Conservation (phyloP, 2,888 invertebrate genomes). For the Amphipyra berbera region DNA sequence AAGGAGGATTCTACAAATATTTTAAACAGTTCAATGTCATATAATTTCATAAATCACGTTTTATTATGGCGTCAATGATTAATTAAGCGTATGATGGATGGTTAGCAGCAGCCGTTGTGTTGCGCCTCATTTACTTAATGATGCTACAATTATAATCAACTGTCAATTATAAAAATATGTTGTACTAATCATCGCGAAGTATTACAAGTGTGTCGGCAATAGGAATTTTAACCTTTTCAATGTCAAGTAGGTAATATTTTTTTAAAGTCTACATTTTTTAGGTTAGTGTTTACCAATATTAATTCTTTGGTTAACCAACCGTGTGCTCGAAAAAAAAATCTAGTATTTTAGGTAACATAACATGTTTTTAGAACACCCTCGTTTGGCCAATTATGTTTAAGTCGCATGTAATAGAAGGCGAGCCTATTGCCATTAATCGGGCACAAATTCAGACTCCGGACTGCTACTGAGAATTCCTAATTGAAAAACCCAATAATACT, state of each 20-base stretch:
- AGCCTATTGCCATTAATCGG: too few relatives aligned
- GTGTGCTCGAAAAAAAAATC: too few relatives aligned
- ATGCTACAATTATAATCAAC: conserved; percentile 10
- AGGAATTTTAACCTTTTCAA: conserved; percentile 1
- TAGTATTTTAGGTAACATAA: too few relatives aligned
- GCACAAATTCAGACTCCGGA: too few relatives aligned
- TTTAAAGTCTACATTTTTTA: background rate
- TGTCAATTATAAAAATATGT: background rate
- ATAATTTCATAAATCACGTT: conserved; percentile 6
- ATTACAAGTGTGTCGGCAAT: too few relatives aligned
- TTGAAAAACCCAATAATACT: too few relatives aligned
- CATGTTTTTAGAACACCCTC: too few relatives aligned
- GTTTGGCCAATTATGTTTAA: too few relatives aligned
- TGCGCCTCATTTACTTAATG: conserved; percentile 16
- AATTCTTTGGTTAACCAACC: too few relatives aligned
- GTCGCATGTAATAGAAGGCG: too few relatives aligned
- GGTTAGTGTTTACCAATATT: too few relatives aligned
- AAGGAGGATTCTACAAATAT: background rate
- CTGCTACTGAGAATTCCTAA: too few relatives aligned
- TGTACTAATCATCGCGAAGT: conserved; percentile 9
- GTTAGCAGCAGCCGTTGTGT: background rate
- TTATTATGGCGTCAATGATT: background rate
- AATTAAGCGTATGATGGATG: background rate
- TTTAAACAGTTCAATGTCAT: conserved; percentile 14
- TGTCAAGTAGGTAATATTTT: background rate